Percentiles rank a stretch among this genome's conserved stretches.
These are phyloP conservation scores for Empis stercorea DNA, from an alignment of 2,888 invertebrate genomes.

Conservation along the genomic window DNA sequence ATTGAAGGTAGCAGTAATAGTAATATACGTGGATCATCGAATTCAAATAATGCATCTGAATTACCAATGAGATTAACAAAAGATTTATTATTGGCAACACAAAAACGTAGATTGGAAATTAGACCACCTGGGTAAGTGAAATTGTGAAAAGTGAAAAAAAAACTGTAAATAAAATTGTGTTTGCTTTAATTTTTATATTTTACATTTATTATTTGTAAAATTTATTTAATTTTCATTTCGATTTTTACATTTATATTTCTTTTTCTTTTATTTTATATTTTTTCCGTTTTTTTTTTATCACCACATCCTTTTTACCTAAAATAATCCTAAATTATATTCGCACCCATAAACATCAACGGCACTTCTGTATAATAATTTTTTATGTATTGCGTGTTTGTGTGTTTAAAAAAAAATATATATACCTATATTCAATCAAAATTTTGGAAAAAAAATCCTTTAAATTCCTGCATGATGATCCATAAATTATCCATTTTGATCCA, in stretches of 20 bases:
- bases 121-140: slow-evolving; percentile 46
- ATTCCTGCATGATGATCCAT: not conserved
- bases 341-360: too few species aligned
- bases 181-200: not conserved
- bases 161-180: not conserved
- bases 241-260: not conserved
- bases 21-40: slow-evolving; percentile 1
- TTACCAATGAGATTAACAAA: slow-evolving; percentile 55
- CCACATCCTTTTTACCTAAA: too few species aligned
- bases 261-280: slow-evolving; percentile 1
- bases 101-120: slow-evolving; percentile 56
- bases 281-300: too few species aligned
- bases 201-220: slow-evolving; percentile 3
- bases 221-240: not conserved
- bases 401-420: too few species aligned
- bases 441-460: not conserved
- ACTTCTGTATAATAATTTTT: too few species aligned
- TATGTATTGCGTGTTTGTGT: too few species aligned
- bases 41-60: slow-evolving; percentile 28
- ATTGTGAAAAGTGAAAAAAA: not conserved
- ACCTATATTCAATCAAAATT: too few species aligned
- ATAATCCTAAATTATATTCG: too few species aligned
- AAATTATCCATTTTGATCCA: not conserved
- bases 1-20: not conserved
- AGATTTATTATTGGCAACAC: slow-evolving; percentile 67